Base-by-base conservation (phyloP, 2,113 vertebrate genomes). In the Seriola rivoliana region DNA sequence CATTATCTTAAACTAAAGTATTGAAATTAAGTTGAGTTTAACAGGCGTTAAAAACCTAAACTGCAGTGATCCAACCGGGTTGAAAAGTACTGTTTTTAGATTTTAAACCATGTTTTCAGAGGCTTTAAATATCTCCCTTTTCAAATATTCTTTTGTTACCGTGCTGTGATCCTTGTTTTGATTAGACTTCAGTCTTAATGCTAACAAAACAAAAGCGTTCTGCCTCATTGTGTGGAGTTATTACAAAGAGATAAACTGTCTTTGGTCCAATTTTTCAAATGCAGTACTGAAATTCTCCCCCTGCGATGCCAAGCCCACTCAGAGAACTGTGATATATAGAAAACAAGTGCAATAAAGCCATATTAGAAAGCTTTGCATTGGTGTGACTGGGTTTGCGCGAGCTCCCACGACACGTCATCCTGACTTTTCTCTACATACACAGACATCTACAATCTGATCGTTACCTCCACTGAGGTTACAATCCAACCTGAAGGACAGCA, bases 261-360 rank as follows among this genome's bases (percentile, higher is more conserved):
- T 95, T 96, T 95, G 95, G 95, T 95, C 95, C 94, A 84, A 88
- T 82, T 87, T 91, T 87, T 89, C 70, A 86, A 80, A 89, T 54
- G 80, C 87, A 71, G 69, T 23, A 48, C 67, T 84, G 74, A 88
- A 85, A 65, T 29, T 25, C 76, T 66, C 69, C 69, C 25, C 66
- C 58, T 60, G 58, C 70, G 9, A 79, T 23, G 36, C 62, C 76
- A 48, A 68, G 70, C 80, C 86, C 81, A 46, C 55, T 16, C 34
- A 78, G 72, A 84, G 85, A 75, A 85, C 84, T 55, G 70, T 23
- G 38, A 82, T 57, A 71, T 65, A 74, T 66, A 82, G 58, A 89
- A 83, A 85, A 88, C 75, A 92, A 95, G 92, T 95, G 93, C 94
- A 95, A 95, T 91, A 81, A 90, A 92, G 89, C 85, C 73, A 52